Evolutionary conservation across 1,140 invertebrate species (phyloP), one percentile per base, ranked within the genome.

Genomic region (Pseudomyrmex dendroicus): DNA sequence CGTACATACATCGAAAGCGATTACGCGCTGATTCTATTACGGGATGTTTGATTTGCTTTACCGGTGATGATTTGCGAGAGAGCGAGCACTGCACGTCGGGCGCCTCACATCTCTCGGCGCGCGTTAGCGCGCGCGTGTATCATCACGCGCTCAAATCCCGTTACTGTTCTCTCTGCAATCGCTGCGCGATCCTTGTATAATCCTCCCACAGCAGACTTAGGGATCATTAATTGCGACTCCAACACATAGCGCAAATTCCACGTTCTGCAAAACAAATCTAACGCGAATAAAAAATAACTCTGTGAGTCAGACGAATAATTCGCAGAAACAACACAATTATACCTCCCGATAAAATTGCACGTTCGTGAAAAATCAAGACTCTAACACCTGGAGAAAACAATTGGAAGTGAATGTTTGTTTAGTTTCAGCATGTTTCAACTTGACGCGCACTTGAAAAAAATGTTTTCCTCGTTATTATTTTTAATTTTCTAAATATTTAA

Each of bases 21-120:
- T 80, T 80, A 80, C 64, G 54, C 20, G 44, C 66, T 80, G 76
- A 80, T 80, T 80, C 76, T 22, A 80, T 80, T 70, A 80, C 44
- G 13, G 64, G 10, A 72, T 80, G 64, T 59, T 80, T 72, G 76
- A 70, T 80, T 80, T 25, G 66, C 54, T 80, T 35, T 72, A 54
- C 59, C 66, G 17, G 54, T 70, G 46, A 35, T 35, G 35, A 35
- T 59, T 70, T 56, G 68, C 64, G 22, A 59, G 22, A 59, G 20
- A 35, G 52, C 54, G 15, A 57, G 64, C 35, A 68, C 17, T 35
- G 35, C 35, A 35, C 74, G 63, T 67, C 54, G 59, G 35, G 64
- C 35, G 35, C 22, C 48, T 80, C 54, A 80, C 59, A 50, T 72
- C 66, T 66, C 70, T 80, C 66, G 56, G 44, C 54, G 56, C 64